Percentiles rank a stretch among this genome's conserved stretches.
phyloP scores from a whole-genome alignment of 2,888 invertebrate species.

The Sclerodermus sp. region DNA sequence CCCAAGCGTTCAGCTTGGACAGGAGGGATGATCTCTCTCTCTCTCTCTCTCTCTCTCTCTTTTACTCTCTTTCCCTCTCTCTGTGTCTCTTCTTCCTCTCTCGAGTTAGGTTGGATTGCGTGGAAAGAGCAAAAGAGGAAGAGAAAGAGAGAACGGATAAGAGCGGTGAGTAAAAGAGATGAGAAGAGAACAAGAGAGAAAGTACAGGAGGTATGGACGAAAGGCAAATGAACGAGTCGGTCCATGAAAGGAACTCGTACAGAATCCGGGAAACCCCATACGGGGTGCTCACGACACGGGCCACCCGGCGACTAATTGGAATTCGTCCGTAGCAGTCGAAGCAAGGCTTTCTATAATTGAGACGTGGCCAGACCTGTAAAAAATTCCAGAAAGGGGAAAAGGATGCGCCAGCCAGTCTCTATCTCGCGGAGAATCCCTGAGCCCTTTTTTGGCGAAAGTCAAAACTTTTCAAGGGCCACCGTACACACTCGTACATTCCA shows the following conservation, averaged over 20 bases:
- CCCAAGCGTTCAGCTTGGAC: constrained; percentile 37
- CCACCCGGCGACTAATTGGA: constrained; percentile 56
- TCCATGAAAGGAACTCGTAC: constrained; percentile 58
- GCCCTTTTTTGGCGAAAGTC: constrained; percentile 31
- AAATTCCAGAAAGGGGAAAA: constrained; percentile 44
- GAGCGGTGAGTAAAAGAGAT: constrained; percentile 14
- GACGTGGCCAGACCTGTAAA: constrained; percentile 54
- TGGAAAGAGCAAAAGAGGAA: constrained; percentile 10
- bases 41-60: not conserved
- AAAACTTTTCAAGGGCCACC: constrained; percentile 27
- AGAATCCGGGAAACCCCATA: constrained; percentile 58
- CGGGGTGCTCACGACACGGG: constrained; percentile 50
- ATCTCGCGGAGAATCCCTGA: constrained; percentile 37
- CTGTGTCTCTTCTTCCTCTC: constrained; percentile 11
- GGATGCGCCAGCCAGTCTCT: constrained; percentile 39
- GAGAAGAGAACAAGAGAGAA: constrained; percentile 2
- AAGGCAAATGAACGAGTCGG: constrained; percentile 56
- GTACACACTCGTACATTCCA: constrained; percentile 11
- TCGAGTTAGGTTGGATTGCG: not conserved
- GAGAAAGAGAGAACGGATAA: constrained; percentile 24
- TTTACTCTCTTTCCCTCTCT: not conserved
- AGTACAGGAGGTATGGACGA: constrained; percentile 38
- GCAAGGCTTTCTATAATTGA: constrained; percentile 58
- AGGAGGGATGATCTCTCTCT: constrained; percentile 23
- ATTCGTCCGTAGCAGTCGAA: constrained; percentile 56